Conservation (phyloP, 2,888 invertebrate species). For the Lithodes maja region DNA sequence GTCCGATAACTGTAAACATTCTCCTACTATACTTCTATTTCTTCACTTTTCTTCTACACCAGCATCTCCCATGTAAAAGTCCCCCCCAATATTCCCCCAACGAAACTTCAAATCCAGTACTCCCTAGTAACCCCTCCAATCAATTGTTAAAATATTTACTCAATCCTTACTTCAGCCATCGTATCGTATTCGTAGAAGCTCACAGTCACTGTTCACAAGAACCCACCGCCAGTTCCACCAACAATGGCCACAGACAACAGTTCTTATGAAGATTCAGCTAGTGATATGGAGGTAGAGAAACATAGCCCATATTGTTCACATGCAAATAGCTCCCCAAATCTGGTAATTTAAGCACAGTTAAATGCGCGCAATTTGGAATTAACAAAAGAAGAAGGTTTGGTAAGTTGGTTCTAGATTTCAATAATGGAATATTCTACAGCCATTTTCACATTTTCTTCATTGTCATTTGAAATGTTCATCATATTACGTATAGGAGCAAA, state of each 20-base stretch:
- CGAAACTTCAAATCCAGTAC: no score
- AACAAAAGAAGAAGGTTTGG: constrained; percentile 35
- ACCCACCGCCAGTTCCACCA: constrained; percentile 41
- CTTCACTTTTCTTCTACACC: no score
- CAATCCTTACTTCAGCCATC: no score
- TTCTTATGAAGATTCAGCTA: constrained; percentile 44
- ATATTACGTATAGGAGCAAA: constrained; percentile 35
- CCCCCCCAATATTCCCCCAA: no score
- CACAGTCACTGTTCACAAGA: no score
- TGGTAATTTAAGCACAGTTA: constrained; percentile 36
- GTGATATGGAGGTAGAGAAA: constrained; percentile 44
- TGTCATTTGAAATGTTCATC: constrained; percentile 41
- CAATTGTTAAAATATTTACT: no score
- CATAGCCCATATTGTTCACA: constrained; percentile 37
- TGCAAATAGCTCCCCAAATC: constrained; percentile 39
- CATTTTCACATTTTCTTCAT: constrained; percentile 30
- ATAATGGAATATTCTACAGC: constrained; percentile 39
- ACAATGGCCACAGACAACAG: constrained; percentile 39
- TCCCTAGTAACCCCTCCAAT: no score
- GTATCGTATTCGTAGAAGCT: no score
- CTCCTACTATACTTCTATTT: no score
- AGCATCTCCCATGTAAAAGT: no score
- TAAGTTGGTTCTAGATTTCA: constrained; percentile 45
- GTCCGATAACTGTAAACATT: no score
- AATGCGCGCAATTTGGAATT: constrained; percentile 46